Evolutionary conservation across 2,888 invertebrate species (phyloP).

Genomic region (Chymomyza fuscimana): DNA sequence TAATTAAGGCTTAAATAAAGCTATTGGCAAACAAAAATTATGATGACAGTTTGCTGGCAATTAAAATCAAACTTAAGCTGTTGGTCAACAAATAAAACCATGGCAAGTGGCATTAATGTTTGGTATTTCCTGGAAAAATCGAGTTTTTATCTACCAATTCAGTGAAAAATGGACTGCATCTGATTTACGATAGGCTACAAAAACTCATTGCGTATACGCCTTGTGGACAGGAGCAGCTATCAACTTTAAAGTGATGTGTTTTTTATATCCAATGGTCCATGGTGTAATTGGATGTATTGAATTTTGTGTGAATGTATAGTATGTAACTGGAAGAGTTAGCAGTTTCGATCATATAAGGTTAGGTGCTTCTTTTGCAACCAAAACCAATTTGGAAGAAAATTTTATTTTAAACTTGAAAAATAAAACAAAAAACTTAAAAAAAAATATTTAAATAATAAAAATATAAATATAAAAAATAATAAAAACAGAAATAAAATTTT

Average conservation of each 20-base stretch:
- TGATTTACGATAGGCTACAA: background rate
- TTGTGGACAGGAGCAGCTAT: background rate
- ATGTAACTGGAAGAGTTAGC: no score
- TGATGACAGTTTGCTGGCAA: background rate
- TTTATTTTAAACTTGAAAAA: no score
- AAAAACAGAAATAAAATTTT: no score
- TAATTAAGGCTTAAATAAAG: background rate
- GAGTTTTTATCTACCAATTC: background rate
- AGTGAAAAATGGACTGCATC: background rate
- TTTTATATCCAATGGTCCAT: no score
- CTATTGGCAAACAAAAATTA: background rate
- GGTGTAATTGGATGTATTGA: no score
- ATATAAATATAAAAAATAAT: no score
- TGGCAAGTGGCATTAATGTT: background rate
- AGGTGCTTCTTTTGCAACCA: no score
- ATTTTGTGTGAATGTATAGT: no score
- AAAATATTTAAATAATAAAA: no score
- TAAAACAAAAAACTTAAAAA: no score
- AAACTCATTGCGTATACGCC: background rate
- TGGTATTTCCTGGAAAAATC: background rate
- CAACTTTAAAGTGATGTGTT: background rate
- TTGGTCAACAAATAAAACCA: background rate
- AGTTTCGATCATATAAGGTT: no score
- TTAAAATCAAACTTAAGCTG: background rate
- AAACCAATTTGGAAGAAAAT: no score